Evolutionary conservation across 2,113 vertebrate genomes (phyloP), one percentile per base, ranked within the genome.

Genomic region (Octodon degus): DNA sequence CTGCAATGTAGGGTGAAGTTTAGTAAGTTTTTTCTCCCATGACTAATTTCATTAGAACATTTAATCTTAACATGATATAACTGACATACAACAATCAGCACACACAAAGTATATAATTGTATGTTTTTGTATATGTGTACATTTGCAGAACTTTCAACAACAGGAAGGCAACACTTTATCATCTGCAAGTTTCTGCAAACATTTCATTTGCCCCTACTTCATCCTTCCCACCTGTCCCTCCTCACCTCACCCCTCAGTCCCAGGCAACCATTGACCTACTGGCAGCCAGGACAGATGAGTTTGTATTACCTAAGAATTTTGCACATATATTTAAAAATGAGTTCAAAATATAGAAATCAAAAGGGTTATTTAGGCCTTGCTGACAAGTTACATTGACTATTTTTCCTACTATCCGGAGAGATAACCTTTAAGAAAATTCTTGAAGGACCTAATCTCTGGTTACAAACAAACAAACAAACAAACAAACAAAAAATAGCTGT

Each of bases 221-320:
- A 83, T 7, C 0, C 20, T 3, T 65, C 17, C 7, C 19, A n/a
- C 5, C 14, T 27, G 27, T 16, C 7, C 4, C 17, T 79, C 40
- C 22, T 32, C 62, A 24, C 12, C 8, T 22, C 32, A 63, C 7
- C 0, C 32, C 0, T 81, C 27, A 6, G 8, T 11, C 25, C 30
- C 32, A 43, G 37, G 43, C 40, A 81, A 47, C 43, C 2, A 58
- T 16, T 58, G 55, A 58, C 19, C 55, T 58, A 16, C 22, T 74
- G 80, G 82, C 91, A 43, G 47, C 86, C 6, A 6, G 16, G 55
- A 89, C 2, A 86, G 5, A 40, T 81, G 58, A n/a, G 12, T 50
- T 91, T 82, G 22, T 30, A 85, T 92, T 92, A 88, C 85, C 68
- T 86, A 58, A 50, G 9, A 89, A 77, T 94, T 94, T 89, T 79